Evolutionary conservation across 2,888 invertebrate genomes (phyloP).

Genomic region (Thecocarcelia acutangulata): DNA sequence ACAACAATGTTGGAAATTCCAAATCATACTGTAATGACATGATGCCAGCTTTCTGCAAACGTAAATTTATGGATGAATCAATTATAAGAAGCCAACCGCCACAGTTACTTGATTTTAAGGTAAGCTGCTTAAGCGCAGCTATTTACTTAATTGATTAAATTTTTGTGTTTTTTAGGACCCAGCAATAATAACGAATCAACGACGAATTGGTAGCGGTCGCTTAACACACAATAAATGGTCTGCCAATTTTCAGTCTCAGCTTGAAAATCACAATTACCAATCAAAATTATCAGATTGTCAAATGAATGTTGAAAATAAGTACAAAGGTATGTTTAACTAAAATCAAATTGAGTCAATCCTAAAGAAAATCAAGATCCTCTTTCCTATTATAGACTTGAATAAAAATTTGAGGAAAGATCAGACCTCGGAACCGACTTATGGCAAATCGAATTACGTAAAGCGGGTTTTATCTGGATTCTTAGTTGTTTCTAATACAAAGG

Average conservation of each 20-base stretch:
- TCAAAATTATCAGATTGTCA: conserved; percentile 33
- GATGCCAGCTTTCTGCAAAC: conserved; percentile 79
- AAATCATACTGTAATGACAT: conserved; percentile 72
- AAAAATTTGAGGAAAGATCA: conserved; percentile 61
- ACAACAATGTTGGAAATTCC: conserved; percentile 42
- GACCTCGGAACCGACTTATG: neutral
- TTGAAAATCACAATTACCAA: conserved; percentile 61
- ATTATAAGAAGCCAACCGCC: conserved; percentile 78
- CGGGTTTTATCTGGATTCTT: conserved; percentile 77
- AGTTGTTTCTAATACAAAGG: conserved; percentile 77
- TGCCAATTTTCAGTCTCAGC: conserved; percentile 69
- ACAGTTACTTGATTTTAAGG: conserved; percentile 75
- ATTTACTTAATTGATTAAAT: neutral
- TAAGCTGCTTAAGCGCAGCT: conserved; percentile 60
- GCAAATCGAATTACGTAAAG: conserved; percentile 79
- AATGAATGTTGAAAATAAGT: conserved; percentile 36
- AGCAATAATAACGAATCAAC: conserved; percentile 75
- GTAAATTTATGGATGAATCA: conserved; percentile 77
- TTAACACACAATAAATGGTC: conserved; percentile 77
- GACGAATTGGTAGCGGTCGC: conserved; percentile 80
- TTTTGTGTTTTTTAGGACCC: conserved; percentile 72
- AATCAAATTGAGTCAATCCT: no score
- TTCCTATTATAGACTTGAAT: conserved; percentile 4
- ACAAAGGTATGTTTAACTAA: conserved; percentile 24
- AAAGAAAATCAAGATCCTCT: neutral